A percentile compares a stretch with the other conserved stretches of the same genome.
phyloP scores from a whole-genome alignment of 2,113 vertebrate species.

The Lepus americanus region DNA sequence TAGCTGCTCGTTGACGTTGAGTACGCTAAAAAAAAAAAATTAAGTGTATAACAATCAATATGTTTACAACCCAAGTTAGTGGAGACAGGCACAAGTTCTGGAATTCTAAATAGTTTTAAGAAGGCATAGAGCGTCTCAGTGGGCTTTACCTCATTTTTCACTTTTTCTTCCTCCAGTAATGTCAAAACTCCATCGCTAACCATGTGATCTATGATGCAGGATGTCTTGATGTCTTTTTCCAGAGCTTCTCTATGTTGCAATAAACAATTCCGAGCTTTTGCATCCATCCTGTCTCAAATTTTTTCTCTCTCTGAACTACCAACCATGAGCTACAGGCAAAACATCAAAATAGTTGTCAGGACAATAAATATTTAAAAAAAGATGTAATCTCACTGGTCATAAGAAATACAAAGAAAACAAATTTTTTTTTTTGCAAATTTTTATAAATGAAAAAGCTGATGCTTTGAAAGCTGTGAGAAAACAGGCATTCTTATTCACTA shows the following conservation, averaged over 20 bases:
- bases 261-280: constrained; percentile 92
- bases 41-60: constrained; percentile 55
- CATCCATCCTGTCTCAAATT: constrained; percentile 89
- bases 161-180: constrained; percentile 91
- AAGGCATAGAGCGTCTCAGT: neutral
- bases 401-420: constrained; percentile 48
- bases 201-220: constrained; percentile 96
- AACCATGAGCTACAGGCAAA: constrained; percentile 61
- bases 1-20: constrained; percentile 90
- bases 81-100: neutral
- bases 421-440: neutral
- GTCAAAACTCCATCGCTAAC: constrained; percentile 93
- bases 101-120: constrained; percentile 22
- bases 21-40: constrained; percentile 87
- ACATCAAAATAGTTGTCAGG: neutral
- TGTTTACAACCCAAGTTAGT: constrained; percentile 35
- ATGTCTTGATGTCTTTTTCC: constrained; percentile 94
- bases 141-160: constrained; percentile 90
- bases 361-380: constrained; percentile 44
- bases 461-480: constrained; percentile 26
- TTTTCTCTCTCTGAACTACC: constrained; percentile 26
- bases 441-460: constrained; percentile 40
- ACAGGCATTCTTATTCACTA: neutral
- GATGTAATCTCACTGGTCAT: neutral
- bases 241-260: constrained; percentile 89